A percentile compares a stretch with the other conserved stretches of the same genome.
These are phyloP conservation scores for Myrmecobius fasciatus DNA, from an alignment of 2,113 vertebrate species.

Conservation along the genomic window DNA sequence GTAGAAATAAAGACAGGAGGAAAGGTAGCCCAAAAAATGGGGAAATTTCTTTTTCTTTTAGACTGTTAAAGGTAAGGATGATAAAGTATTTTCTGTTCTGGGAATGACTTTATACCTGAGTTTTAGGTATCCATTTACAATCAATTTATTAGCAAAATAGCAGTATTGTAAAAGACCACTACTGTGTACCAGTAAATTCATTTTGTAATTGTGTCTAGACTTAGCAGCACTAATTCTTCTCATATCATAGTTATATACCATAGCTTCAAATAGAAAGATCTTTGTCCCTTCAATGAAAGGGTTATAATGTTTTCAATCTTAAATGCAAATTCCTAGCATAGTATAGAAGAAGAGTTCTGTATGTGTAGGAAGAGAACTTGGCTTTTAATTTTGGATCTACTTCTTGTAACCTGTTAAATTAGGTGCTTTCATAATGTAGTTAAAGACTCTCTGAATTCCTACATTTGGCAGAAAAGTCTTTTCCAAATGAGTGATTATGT, in stretches of 20 bases:
- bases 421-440: background rate
- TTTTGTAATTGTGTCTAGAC: background rate
- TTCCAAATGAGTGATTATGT: background rate
- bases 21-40: background rate
- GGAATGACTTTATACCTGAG: background rate
- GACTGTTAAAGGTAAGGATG: background rate
- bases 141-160: background rate
- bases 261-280: background rate
- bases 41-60: background rate
- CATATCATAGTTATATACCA: background rate
- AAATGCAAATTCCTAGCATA: background rate
- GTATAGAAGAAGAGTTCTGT: background rate
- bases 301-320: background rate
- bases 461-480: background rate
- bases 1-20: background rate
- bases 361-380: background rate
- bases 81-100: background rate
- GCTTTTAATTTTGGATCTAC: background rate
- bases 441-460: background rate
- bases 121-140: slow-evolving; percentile 21
- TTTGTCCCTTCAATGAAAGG: background rate
- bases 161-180: background rate
- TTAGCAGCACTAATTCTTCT: background rate
- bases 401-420: background rate
- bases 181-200: background rate